Conservation (phyloP, 2,888 invertebrate genomes). For the Priapulus caudatus region DNA sequence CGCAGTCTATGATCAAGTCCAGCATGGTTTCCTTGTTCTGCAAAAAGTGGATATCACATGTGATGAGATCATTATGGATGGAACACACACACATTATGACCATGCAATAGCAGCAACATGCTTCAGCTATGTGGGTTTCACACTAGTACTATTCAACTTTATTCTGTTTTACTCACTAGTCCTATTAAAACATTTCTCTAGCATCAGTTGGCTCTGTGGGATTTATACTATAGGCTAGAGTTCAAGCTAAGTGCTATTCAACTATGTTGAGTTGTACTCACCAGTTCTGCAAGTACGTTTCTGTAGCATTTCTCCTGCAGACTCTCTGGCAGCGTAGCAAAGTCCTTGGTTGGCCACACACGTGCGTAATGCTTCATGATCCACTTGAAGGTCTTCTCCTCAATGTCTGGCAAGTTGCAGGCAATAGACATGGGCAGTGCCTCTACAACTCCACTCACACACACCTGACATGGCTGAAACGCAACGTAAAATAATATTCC, state of each 20-base stretch:
- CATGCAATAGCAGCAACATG: too few species aligned
- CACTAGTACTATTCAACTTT: too few species aligned
- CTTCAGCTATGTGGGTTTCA: too few species aligned
- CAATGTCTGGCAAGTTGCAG: conserved; percentile 73
- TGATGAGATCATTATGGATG: conserved; percentile 13
- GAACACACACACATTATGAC: too few species aligned
- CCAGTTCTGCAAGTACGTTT: conserved; percentile 27
- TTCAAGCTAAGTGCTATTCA: too few species aligned
- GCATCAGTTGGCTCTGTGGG: too few species aligned
- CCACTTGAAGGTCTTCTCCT: conserved; percentile 70
- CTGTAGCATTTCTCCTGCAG: conserved; percentile 31
- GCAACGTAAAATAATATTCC: too few species aligned
- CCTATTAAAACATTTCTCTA: too few species aligned
- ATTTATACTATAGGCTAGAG: too few species aligned
- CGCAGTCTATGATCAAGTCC: conserved; percentile 69
- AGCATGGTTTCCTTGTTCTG: conserved; percentile 65
- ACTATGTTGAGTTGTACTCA: too few species aligned
- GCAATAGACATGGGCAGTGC: conserved; percentile 71
- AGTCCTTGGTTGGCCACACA: conserved; percentile 82
- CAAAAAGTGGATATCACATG: conserved; percentile 37
- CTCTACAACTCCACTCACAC: conserved; percentile 72
- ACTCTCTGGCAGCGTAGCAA: conserved; percentile 69
- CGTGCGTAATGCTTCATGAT: conserved; percentile 69
- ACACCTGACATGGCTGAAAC: conserved; percentile 69
- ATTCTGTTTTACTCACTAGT: too few species aligned